A percentile compares a stretch with the other conserved stretches of the same genome.
phyloP scores from a whole-genome alignment of 2,888 invertebrate species.

The Metellina segmentata region DNA sequence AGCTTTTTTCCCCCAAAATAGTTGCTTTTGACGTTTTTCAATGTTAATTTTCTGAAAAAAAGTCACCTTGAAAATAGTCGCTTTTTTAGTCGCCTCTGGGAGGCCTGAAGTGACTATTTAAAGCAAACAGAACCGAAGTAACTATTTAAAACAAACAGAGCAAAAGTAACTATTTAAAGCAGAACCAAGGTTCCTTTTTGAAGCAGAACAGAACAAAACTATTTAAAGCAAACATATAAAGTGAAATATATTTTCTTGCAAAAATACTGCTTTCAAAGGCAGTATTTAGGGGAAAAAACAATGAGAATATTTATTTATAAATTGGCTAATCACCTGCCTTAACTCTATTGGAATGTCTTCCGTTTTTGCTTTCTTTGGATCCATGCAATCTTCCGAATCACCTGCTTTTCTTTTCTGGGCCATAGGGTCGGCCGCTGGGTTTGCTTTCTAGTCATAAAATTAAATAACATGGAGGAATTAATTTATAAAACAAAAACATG shows the following conservation, averaged over 20 bases:
- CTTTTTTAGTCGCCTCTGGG: too few relatives aligned
- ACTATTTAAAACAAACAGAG: too few relatives aligned
- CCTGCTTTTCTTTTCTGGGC: conserved; percentile 75
- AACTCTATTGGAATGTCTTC: conserved; percentile 56
- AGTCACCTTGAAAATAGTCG: too few relatives aligned
- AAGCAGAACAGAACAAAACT: background rate
- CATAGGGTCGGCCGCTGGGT: conserved; percentile 78
- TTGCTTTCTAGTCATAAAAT: conserved; percentile 76
- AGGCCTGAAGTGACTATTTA: too few relatives aligned
- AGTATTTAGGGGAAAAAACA: background rate
- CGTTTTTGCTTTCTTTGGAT: conserved; percentile 49
- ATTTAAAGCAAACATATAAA: background rate
- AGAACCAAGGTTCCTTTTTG: background rate
- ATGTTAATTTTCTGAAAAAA: too few relatives aligned
- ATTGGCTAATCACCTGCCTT: conserved; percentile 7
- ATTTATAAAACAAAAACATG: background rate
- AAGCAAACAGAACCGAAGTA: too few relatives aligned
- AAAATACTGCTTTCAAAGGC: too few relatives aligned
- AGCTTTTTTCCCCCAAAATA: too few relatives aligned
- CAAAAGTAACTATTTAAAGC: too few relatives aligned
- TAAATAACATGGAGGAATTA: background rate
- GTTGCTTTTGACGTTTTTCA: too few relatives aligned
- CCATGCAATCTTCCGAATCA: conserved; percentile 62
- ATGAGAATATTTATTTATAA: too few relatives aligned
- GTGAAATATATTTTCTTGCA: too few relatives aligned